These are phyloP conservation scores for Vombatus ursinus DNA, from an alignment of 2,113 vertebrate genomes.

Conservation along the genomic window DNA sequence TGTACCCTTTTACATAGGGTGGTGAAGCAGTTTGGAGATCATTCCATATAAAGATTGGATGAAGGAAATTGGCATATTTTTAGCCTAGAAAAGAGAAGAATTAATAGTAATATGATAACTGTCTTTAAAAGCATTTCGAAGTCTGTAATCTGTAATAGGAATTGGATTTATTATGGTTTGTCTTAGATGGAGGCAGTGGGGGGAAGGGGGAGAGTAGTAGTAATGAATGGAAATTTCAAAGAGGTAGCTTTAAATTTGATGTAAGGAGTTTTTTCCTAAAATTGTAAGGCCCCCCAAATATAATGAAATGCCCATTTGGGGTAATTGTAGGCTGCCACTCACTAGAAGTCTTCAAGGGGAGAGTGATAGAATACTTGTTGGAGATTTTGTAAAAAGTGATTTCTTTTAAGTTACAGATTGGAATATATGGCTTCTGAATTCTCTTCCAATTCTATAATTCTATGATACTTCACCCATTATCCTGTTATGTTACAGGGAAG, in stretches of 20 bases:
- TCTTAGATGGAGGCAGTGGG: not conserved
- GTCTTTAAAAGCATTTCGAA: not conserved
- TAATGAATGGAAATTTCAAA: not conserved
- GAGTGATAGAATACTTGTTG: not conserved
- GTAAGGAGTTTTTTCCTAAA: not conserved
- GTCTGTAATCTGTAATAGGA: not conserved
- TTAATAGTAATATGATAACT: not conserved
- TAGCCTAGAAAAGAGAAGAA: not conserved
- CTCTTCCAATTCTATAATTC: not conserved
- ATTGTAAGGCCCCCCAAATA: not conserved
- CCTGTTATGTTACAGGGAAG: not conserved
- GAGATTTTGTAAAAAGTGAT: not conserved
- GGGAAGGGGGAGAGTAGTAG: accelerated
- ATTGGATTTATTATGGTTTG: not conserved
- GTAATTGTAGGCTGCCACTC: not conserved
- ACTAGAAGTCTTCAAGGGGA: not conserved
- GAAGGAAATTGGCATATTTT: not conserved
- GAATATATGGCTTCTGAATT: not conserved
- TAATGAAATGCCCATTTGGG: not conserved
- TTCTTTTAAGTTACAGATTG: not conserved
- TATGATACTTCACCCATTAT: not conserved
- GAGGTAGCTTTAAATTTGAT: not conserved
- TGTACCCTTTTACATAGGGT: not conserved
- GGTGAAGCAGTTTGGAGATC: not conserved
- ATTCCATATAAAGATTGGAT: not conserved